A percentile compares a stretch with the other conserved stretches of the same genome.
phyloP scores from a whole-genome alignment of 2,113 vertebrate genomes.

The Xenopus laevis region DNA sequence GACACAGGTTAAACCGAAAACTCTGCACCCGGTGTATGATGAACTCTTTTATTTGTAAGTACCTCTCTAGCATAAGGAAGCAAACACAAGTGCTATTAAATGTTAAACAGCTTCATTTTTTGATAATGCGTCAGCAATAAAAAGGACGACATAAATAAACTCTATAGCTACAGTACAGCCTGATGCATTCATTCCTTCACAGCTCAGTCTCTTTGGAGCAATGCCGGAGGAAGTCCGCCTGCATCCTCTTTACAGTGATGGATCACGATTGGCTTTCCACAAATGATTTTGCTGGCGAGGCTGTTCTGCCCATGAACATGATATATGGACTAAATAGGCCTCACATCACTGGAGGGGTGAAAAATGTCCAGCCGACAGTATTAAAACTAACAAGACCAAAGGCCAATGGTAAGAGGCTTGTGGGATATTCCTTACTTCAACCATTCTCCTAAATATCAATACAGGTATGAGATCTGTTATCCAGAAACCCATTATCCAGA shows the following conservation, averaged over 20 bases:
- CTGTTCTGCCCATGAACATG: constrained; percentile 72
- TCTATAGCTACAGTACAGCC: no score
- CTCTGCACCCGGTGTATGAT: constrained; percentile 81
- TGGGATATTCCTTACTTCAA: no score
- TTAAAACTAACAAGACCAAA: constrained; percentile 78
- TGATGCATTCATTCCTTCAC: constrained; percentile 4
- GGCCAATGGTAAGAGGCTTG: constrained; percentile 70
- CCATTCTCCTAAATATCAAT: no score
- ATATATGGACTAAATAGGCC: constrained; percentile 73
- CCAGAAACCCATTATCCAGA: no score
- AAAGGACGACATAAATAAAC: no score
- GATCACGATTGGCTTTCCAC: constrained; percentile 90
- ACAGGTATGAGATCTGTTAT: no score
- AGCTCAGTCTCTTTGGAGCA: constrained; percentile 81
- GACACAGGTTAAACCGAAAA: constrained; percentile 83
- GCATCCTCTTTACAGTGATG: constrained; percentile 85
- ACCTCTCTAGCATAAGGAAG: neutral
- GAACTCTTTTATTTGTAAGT: constrained; percentile 85
- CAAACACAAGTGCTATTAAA: no score
- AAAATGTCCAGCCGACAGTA: constrained; percentile 71
- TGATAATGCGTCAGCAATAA: no score
- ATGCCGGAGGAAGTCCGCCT: constrained; percentile 78
- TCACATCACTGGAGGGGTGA: constrained; percentile 63
- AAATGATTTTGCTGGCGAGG: constrained; percentile 86
- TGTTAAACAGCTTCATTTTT: no score